phyloP scores from a whole-genome alignment of 2,797 vertebrate genomes.

The Kryptolebias ocellatus region DNA sequence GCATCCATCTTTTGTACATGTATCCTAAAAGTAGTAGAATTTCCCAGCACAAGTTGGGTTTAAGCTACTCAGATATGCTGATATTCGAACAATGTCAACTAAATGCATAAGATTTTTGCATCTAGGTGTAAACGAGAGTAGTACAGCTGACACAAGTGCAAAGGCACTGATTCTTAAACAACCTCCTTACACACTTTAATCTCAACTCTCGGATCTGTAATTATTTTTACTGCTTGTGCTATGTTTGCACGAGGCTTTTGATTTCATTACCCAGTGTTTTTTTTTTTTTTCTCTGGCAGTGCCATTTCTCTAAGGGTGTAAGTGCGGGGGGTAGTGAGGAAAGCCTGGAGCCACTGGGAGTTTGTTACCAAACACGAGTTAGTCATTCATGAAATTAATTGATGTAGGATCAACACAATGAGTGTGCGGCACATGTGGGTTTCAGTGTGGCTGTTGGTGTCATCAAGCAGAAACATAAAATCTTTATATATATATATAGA shows the following conservation, averaged over 20 bases:
- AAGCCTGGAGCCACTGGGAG: slow-evolving; percentile 71
- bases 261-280: slow-evolving; percentile 68
- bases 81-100: neutral
- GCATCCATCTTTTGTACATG: slow-evolving; percentile 16
- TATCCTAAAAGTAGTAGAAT: slow-evolving; percentile 1
- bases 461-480: slow-evolving; percentile 41
- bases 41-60: no score
- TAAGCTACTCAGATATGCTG: no score
- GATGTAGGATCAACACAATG: slow-evolving; percentile 68
- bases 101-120: slow-evolving; percentile 13
- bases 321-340: slow-evolving; percentile 51
- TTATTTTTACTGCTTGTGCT: slow-evolving; percentile 48
- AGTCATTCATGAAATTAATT: slow-evolving; percentile 85
- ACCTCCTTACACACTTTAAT: slow-evolving; percentile 47
- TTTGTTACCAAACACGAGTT: slow-evolving; percentile 80
- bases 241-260: slow-evolving; percentile 58
- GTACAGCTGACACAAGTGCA: slow-evolving; percentile 1
- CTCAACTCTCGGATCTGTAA: slow-evolving; percentile 58
- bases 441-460: slow-evolving; percentile 48
- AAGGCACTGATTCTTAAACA: slow-evolving; percentile 34
- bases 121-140: slow-evolving; percentile 17
- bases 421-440: slow-evolving; percentile 57
- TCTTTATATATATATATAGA: neutral
- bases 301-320: slow-evolving; percentile 41
- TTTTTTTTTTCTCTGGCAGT: slow-evolving; percentile 61